Base-by-base conservation (phyloP, 2,113 vertebrate species). In the Corythornis cristatus region DNA sequence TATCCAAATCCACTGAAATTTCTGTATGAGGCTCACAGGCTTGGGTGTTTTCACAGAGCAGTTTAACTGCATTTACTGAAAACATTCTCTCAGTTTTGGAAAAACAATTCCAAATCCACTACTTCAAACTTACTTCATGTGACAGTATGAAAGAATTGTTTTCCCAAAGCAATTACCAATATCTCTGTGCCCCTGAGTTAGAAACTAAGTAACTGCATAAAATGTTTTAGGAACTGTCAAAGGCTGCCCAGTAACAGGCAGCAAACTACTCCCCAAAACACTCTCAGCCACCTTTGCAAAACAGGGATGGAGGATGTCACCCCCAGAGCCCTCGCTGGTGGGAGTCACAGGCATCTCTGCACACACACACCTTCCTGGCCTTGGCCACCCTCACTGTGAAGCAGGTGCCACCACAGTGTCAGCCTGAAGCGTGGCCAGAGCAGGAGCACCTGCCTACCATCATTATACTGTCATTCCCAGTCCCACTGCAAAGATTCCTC, bases 351-450 rank as follows among this genome's bases (percentile, higher is more conserved):
- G 48, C 31, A 29, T 37, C 35, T 22, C 35, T 28, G 33, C 57
- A 43, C 64, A 21, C 31, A 26, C 57, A 17, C 21, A 4, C 46
- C 25, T 2, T 16, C 2, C 31, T 6, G 31, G 19, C 40, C 33
- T 11, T 1, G 0, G 5, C 21, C 58, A 8, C 5, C 31, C 33
- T 50, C 3, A 0, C 33, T 8, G 42, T 20, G 58, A 50, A 50
- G 42, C 3, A 5, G 42, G 31, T 56, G 37, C 12, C 29, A 15
- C 8, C 51, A 1, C 0, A 4, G 28, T 5, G 7, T 25, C 54
- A 31, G 31, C n/a, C 17, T 12, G 1, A 35, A 64, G 66, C 43
- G n/a, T 51, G 77, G 64, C 57, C 43, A 22, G 48, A 58, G 50
- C 57, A 56, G 65, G 12, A 45, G 35, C 0, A 20, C 21, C 31